Evolutionary conservation across 2,888 invertebrate species (phyloP), one percentile per base, ranked within the genome.

Genomic region (Dyspetes luteomarginatus): DNA sequence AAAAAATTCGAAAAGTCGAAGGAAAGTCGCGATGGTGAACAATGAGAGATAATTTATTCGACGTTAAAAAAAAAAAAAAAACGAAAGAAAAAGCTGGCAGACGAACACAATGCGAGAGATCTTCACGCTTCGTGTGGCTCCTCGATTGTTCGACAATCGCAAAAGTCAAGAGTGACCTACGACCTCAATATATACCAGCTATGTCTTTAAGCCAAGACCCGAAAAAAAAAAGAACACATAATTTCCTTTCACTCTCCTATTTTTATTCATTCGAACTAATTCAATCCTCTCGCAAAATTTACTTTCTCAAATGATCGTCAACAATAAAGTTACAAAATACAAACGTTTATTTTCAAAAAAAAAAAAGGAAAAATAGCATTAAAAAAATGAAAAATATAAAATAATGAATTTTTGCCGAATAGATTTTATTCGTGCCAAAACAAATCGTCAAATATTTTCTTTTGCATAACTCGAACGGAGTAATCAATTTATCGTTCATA

Each of bases 91-190:
- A 64, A 64, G 26, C 43, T 64, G 22, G 19, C 65, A 71, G 58
- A 41, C 48, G 77, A 52, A 64, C 30, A 80, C 79, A 80, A 80
- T 80, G 74, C 64, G 65, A 56, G 26, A 71, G 71, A 80, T 65
- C 75, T 75, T 71, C 75, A 80, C 79, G 79, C 65, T 80, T 26
- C 56, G 28, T 15, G 36, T 52, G 9, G 55, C 55, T 19, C 45
- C 62, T 36, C 76, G 76, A 76, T 62, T 62, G 76, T 55, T 69
- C 60, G 65, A 30, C 79, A 64, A 75, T 65, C 79, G 65, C 71
- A 52, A 78, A 72, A 60, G 36, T 62, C 45, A 15, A 15, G 65
- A 60, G 67, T 75, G 69, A 65, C 60, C 78, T 79, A 43, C 55
- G 69, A 79, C 75, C 79, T 58, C 64, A 75, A 52, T 19, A 22